A percentile compares a stretch with the other conserved stretches of the same genome.
These are phyloP conservation scores for Zosterops japonicus DNA, from an alignment of 2,113 vertebrate genomes.

Conservation along the genomic window DNA sequence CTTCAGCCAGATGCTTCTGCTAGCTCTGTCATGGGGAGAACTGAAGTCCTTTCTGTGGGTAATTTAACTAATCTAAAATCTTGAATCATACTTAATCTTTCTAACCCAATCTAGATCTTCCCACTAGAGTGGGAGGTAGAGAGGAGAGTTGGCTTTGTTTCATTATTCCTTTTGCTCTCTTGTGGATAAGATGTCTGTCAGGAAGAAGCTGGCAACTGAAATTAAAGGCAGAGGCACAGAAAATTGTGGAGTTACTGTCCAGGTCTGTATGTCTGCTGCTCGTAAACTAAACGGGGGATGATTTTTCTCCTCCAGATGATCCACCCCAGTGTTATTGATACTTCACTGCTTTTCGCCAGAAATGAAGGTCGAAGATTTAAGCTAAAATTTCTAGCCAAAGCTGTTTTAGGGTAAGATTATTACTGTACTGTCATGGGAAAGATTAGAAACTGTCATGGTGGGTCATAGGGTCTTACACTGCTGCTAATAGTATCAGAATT, in stretches of 20 bases:
- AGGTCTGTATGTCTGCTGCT: not conserved
- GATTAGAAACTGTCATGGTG: not conserved
- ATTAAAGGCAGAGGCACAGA: not conserved
- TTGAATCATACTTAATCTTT: not conserved
- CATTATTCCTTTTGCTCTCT: not conserved
- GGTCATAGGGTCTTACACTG: not conserved
- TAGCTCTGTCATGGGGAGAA: not conserved
- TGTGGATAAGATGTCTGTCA: not conserved
- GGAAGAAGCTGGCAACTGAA: not conserved
- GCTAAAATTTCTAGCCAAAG: conserved; percentile 84
- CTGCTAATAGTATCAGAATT: not conserved
- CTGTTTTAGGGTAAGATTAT: conserved; percentile 82
- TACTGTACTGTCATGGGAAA: not conserved
- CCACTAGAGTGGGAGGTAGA: not conserved
- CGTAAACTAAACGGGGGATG: not conserved
- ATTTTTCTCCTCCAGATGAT: conserved; percentile 79
- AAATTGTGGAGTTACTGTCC: not conserved
- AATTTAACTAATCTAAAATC: not conserved
- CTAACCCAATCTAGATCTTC: not conserved
- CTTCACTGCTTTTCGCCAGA: conserved; percentile 84
- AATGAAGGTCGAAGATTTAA: conserved; percentile 82
- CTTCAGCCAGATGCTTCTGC: not conserved
- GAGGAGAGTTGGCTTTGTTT: not conserved
- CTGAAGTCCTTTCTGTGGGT: not conserved
- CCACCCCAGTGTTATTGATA: conserved; percentile 88